Evolutionary conservation across 2,113 vertebrate genomes (phyloP), one percentile per base, ranked within the genome.

Genomic region (Mustela lutreola): DNA sequence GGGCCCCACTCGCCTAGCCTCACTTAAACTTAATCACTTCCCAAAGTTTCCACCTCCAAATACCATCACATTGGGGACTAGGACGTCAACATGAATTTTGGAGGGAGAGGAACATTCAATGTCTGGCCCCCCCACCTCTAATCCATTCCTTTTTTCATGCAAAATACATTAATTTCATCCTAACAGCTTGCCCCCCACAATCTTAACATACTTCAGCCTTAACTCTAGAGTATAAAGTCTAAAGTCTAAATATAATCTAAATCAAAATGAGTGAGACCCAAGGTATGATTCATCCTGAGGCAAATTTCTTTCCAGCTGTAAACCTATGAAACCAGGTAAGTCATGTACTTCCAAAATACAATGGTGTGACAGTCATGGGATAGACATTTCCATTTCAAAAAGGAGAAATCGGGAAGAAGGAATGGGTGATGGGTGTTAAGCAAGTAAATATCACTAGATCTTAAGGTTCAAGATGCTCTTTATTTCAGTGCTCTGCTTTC

Each of bases 71-170:
- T 3, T 50, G 18, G n/a, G 33, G 11, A 24, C 65, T 79, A 73
- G 53, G 56, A 67, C 7, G 58, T 60, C 26, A 89, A 80, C 33
- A 24, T 65, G 26, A 65, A 89, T 75, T 63, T 80, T 60, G 67
- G 71, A 48, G 39, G 11, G 36, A 81, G 8, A 42, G 1, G 62
- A 39, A 86, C 31, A 92, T 33, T 56, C 24, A 56, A 4, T 58
- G 67, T 5, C 39, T n/a, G 22, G 14, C 0, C 16, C 11, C 18
- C 18, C 39, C 5, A 0, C 5, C 31, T 7, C 11, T 18, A 85
- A 82, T 96, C 76, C 50, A 60, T n/a, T 70, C 71, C 53, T 45
- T 45, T 9, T 86, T 39, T 19, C 11, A 9, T 48, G 31, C 3
- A 90, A 91, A 73, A 39, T 81, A 63, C 3, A 87, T 78, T 39